Conservation (phyloP, 2,113 vertebrate genomes). For the Tupaia tana region DNA sequence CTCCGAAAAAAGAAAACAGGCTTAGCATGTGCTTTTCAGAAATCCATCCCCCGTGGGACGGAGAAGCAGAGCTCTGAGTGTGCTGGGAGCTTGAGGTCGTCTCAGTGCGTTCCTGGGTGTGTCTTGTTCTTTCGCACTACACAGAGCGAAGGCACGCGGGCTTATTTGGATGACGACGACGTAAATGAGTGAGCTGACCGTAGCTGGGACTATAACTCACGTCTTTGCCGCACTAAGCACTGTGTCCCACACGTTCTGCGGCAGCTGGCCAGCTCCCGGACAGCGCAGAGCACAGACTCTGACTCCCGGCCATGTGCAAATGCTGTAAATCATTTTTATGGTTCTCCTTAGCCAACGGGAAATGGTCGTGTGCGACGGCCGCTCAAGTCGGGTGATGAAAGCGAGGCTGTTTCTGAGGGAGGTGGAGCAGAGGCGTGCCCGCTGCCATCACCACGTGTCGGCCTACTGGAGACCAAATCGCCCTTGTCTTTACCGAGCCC, state of each 20-base stretch:
- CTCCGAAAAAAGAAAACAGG: no score
- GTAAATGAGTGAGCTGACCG: neutral
- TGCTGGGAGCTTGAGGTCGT: neutral
- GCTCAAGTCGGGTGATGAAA: no score
- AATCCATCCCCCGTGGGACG: accelerated
- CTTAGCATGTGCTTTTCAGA: neutral
- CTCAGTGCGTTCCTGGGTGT: accelerated
- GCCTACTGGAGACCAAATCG: no score
- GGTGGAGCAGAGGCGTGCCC: no score
- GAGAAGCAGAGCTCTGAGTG: neutral
- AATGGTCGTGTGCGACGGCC: no score
- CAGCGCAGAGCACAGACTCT: neutral
- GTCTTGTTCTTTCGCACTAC: neutral
- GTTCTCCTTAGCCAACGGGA: no score
- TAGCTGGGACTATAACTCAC: no score
- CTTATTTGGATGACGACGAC: neutral
- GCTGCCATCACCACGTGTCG: no score
- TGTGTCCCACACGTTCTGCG: neutral
- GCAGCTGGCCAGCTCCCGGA: neutral
- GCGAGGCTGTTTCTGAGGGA: no score
- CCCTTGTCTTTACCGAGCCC: no score
- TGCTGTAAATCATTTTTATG: no score
- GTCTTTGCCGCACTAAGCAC: neutral
- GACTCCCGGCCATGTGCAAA: neutral
- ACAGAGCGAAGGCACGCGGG: neutral